Evolutionary conservation across 1,140 invertebrate species (phyloP), one percentile per base, ranked within the genome.

Genomic region (Caenorhabditis latens): DNA sequence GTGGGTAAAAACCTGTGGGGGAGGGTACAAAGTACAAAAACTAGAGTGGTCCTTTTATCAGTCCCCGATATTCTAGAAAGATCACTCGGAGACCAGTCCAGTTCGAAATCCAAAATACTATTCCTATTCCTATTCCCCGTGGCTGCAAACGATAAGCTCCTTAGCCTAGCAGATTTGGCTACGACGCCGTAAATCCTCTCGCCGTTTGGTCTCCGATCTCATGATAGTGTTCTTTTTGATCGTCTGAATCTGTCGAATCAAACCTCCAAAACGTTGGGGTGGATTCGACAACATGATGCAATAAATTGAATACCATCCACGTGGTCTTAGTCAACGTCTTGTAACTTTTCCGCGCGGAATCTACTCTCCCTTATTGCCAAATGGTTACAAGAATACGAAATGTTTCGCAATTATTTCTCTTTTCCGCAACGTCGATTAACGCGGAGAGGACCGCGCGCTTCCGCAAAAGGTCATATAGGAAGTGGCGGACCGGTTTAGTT

Each of bases 181-280:
- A 14, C 43, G 21, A 11, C 11, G 4, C 65, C 24, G 32, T 32
- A 71, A 71, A 71, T 71, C 65, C 65, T 32, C 32, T 71, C 67
- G 11, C 46, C 46, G 71, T 79, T 79, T 79, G 71, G 71, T 79
- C 71, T 79, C 71, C 71, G 71, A 79, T 79, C 46, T 50, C n/a
- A 48, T 71, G 71, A n/a, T 53, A 42, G 46, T 79, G 71, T 48
- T 79, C 71, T 19, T 79, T 50, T 79, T 24, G 71, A 43, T 79
- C 71, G 7, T 7, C 46, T 21, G 24, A 13, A 67, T 40, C 13
- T 13, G 5, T 13, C 21, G n/a, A 79, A 79, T 79, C 71, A 79
- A 79, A 79, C 71, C 71, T 53, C 40, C 46, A 79, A 24, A 58
- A n/a, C n/a, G 6, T 2, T 19, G 24, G n/a, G 32, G 32, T 32